Conservation (phyloP, 2,797 vertebrate species). For the Nyctalus aviator region DNA sequence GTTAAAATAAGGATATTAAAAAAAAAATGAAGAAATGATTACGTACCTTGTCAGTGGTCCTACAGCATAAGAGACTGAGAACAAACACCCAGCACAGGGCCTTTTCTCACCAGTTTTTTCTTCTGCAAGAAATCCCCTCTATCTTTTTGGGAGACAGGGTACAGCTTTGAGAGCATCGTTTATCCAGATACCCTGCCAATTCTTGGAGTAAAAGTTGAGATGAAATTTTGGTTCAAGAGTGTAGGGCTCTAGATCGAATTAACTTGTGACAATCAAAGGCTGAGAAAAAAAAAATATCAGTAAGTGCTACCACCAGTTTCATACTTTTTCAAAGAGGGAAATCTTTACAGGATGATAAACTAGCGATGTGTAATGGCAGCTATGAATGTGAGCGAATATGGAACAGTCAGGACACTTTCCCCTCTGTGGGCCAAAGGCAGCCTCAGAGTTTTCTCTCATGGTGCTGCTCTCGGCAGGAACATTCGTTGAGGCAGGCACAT, state of each 20-base stretch:
- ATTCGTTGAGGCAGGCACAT: not conserved
- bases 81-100: not conserved
- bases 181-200: not conserved
- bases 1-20: not conserved
- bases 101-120: not conserved
- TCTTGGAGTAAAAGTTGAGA: not conserved
- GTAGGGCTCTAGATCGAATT: not conserved
- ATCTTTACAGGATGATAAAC: not conserved
- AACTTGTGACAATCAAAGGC: conserved; percentile 30
- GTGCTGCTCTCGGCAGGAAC: not conserved
- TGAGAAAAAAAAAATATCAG: not conserved
- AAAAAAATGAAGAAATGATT: not conserved
- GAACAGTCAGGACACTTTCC: not conserved
- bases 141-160: not conserved
- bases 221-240: conserved; percentile 4
- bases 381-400: not conserved
- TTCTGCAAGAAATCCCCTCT: conserved; percentile 3
- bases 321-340: not conserved
- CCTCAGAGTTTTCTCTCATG: conserved; percentile 7
- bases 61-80: not conserved
- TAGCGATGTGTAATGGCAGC: conserved; percentile 1
- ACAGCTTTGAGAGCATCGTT: not conserved
- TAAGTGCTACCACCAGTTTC: not conserved
- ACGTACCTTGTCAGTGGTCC: not conserved
- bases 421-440: not conserved